Base-by-base conservation (phyloP, 2,113 vertebrate species). In the Anhinga rufa region DNA sequence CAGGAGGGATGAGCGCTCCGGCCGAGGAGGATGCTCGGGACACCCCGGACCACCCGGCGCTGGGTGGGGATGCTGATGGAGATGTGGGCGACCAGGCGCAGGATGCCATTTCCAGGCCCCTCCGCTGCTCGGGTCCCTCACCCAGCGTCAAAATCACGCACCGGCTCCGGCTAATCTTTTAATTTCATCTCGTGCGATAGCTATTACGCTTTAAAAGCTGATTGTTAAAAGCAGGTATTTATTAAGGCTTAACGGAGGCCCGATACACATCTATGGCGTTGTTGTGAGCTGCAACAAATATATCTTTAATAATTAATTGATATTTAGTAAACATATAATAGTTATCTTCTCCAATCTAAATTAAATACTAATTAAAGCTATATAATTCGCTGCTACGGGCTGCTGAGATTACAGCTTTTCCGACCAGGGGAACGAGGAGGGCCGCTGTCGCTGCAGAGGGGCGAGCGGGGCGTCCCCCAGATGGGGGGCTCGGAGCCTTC, bases 331-430 rank as follows among this genome's bases (percentile, higher is more conserved):
- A 86, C 88, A 80, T n/a, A 24, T 36, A 48, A n/a, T 52, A 34
- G 34, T 88, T 95, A 90, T 90, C 94, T 26, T 51, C 88, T 77
- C 86, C 70, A 22, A 87, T 75, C 16, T 54, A 70, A 95, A 97
- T 97, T 76, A 92, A 97, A 94, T 84, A 70, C 90, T 69, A 82
- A 96, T 95, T 96, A 86, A 94, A 91, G n/a, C 46, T 34, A 25
- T 15, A 75, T 66, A 36, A 84, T 74, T 83, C 40, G 7, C 49
- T 32, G 54, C 64, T 66, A 10, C 5, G 1, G 69, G 69, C 62
- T 52, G 58, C 80, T 29, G 9, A 9, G 64, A 20, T 32, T 3
- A 7, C 34, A 36, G 24, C 29, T 70, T 78, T 51, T 40, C 71
- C 24, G 9, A 28, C 11, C 1, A 14, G 48, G 58, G 48, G 51